Base-by-base conservation (phyloP, 2,113 vertebrate species). In the Lepisosteus osseus region DNA sequence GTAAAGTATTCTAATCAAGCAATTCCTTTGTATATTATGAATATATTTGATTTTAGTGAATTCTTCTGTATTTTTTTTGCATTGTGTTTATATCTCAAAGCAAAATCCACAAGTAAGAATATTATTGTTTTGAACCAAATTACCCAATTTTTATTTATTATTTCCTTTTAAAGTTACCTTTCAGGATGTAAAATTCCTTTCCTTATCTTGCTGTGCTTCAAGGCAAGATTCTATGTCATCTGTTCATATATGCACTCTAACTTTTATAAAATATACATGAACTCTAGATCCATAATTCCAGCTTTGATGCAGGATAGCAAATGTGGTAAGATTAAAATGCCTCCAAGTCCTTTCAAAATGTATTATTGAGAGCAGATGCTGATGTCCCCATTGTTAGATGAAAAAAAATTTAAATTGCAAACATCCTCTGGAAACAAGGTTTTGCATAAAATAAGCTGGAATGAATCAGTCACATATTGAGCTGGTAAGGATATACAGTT, bases 341-440 rank as follows among this genome's bases (percentile, higher is more conserved):
- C 76, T 83, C 74, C 61, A 81, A 75, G 77, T 84, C 70, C 67
- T 80, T 57, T 67, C 78, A 70, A 81, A 77, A 65, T 80, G 80
- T 73, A 77, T 87, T 84, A 82, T 66, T 75, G 65, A 75, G 72
- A 81, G 62, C 74, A 79, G 54, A 73, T 13, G 41, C 61, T 66
- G 75, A 69, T 1, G 3, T 70, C 79, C 80, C 70, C 80, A 77
- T 73, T 13, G 74, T 68, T 54, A 80, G 70, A 87, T 82, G 76
- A 88, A 86, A 86, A 29, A 29, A 51, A 82, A 87, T 81, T 82
- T 71, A 76, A 83, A 86, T 86, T 87, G 86, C 54, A 78, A 59
- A 65, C 74, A 70, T 79, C 75, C 82, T 63, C 64, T 82, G 74
- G 45, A 82, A 61, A 76, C n/a, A 71, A 70, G 9, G 3, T 40